Evolutionary conservation across 2,797 vertebrate genomes (phyloP).

Genomic region (Ptychadena robeensis): DNA sequence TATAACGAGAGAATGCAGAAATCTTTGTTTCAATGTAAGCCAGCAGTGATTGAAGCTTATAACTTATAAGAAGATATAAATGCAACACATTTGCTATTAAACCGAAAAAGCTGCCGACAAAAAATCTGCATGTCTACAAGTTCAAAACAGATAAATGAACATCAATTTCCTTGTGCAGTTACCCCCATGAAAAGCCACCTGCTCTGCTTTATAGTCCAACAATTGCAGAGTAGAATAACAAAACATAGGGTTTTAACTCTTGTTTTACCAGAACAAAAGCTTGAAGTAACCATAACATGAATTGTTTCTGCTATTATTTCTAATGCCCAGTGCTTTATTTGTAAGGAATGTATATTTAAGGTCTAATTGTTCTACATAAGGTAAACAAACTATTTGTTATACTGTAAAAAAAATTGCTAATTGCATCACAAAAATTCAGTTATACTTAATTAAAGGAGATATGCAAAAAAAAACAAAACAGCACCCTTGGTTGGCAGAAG

Average conservation of each 20-base stretch:
- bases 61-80: neutral
- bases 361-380: neutral
- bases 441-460: too few relatives aligned
- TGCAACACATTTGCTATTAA: neutral
- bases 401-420: too few relatives aligned
- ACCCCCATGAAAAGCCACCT: constrained; percentile 8
- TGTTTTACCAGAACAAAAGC: neutral
- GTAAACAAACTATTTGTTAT: too few relatives aligned
- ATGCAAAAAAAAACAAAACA: too few relatives aligned
- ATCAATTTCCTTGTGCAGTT: constrained; percentile 5
- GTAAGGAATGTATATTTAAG: neutral
- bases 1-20: neutral
- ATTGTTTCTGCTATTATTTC: neutral
- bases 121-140: neutral
- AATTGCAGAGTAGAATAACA: neutral
- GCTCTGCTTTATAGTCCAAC: constrained; percentile 1
- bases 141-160: neutral
- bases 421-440: too few relatives aligned
- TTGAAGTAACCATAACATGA: neutral
- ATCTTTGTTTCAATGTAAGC: constrained; percentile 3
- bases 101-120: neutral
- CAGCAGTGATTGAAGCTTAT: neutral
- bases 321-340: neutral
- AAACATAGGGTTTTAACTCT: neutral
- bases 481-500: too few relatives aligned